Evolutionary conservation across 2,113 vertebrate genomes (phyloP), one percentile per base, ranked within the genome.

Genomic region (Corythornis vintsioides): DNA sequence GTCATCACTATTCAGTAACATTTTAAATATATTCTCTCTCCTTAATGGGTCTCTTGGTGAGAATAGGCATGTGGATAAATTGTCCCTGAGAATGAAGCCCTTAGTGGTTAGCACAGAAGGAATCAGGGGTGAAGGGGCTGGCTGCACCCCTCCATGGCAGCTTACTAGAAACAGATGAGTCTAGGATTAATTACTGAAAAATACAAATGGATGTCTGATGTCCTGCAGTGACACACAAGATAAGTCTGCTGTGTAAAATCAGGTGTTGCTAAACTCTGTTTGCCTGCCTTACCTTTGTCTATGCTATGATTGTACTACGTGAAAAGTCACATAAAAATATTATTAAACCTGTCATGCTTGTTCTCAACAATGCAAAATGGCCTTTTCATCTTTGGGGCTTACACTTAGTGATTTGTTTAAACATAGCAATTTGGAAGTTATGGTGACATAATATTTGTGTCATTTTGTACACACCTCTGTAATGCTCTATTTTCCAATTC

Each of bases 221-320:
- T 40, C 15, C 53, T 45, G 26, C 53, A 45, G 19, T 7, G 16
- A 55, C 47, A 66, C 1, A 2, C 0, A 0, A 15, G 45, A 8
- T 55, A 47, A 1, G 16, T 61, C 19, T 45, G 12, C 15, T 69
- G 60, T 6, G 42, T 4, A 2, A 56, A 31, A 3, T 0, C 1
- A 52, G 48, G 17, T 67, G 59, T 10, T 38, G 24, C 16, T 20
- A 28, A 67, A 42, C 17, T 28, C 64, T 1, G 6, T 7, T 65
- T 63, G 21, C 38, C 25, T 25, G 48, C 43, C 18, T 64, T 38
- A 26, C 13, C 24, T 83, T 63, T 63, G 24, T 26, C 28, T 26
- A 13, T 2, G 2, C n/a, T 11, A 31, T 7, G 29, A 48, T 22
- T 48, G 22, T 48, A 22, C 4, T 48, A 48, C 20, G 21, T 48